Conservation (phyloP, 2,888 invertebrate genomes). For the Diploptera punctata region DNA sequence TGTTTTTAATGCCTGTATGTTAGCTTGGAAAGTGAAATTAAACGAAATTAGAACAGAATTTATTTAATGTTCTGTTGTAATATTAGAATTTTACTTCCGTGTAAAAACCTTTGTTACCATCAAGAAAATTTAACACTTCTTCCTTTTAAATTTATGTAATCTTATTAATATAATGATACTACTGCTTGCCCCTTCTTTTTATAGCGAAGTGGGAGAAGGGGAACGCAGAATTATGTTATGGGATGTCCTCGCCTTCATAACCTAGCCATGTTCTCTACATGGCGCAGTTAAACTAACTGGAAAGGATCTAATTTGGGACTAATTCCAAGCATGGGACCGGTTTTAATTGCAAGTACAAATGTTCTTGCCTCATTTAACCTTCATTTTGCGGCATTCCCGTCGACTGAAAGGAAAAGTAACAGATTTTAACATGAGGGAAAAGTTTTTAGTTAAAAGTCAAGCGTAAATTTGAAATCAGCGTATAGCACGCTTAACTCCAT, state of each 20-base stretch:
- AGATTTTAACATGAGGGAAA: background rate
- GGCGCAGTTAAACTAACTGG: conserved; percentile 41
- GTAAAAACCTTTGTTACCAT: background rate
- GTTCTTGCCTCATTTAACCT: conserved; percentile 42
- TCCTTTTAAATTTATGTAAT: background rate
- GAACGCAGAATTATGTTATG: background rate
- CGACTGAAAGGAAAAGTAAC: conserved; percentile 19
- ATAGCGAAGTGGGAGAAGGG: background rate
- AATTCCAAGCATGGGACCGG: conserved; percentile 39
- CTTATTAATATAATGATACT: conserved; percentile 1
- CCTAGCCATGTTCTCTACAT: conserved; percentile 19
- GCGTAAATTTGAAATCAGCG: background rate
- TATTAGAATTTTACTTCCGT: too few species aligned
- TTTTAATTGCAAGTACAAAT: conserved; percentile 43
- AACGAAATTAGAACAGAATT: too few species aligned
- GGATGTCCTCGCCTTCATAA: conserved; percentile 5
- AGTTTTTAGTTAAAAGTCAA: background rate
- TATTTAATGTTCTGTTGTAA: too few species aligned
- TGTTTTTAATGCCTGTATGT: too few species aligned
- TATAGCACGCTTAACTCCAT: background rate
- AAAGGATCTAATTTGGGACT: conserved; percentile 42
- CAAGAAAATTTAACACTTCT: background rate
- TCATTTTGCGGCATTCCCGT: conserved; percentile 34
- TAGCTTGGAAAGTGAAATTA: too few species aligned
- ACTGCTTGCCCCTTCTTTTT: background rate